Evolutionary conservation across 2,797 vertebrate species (phyloP), one percentile per base, ranked within the genome.

Genomic region (Gobio occitaniae): DNA sequence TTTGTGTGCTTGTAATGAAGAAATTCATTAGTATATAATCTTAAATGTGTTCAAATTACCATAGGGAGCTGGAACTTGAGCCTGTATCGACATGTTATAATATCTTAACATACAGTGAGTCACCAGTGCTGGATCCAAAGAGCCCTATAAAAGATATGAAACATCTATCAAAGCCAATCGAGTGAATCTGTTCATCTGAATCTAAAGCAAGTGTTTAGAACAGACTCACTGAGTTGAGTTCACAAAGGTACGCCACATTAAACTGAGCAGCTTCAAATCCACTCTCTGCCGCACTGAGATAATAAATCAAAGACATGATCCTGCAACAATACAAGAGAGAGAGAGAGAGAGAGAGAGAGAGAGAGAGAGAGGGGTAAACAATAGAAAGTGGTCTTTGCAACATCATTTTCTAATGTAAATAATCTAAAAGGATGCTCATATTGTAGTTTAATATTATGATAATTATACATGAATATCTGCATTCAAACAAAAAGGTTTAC

Each of bases 181-280:
- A 63, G 41, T 50, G 54, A 44, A 72, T 29, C 16, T 41, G 32
- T 74, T 74, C 11, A 63, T 61, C 36, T 80, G 47, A 41, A 29
- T 66, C 29, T 52, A 72, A 44, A 79, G 56, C 16, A 52, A 50
- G 56, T 44, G 41, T 52, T 65, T 19, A 63, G 56, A 50, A 78
- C n/a, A 21, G 79, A 91, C 95, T 94, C 90, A 96, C 96, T 4
- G 71, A 17, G 82, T 94, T 92, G 54, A 94, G 91, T 59, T 96
- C 94, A 83, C 95, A 96, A n/a, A 96, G 83, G 89, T 93, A 95
- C 0, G 94, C 96, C 19, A 90, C 89, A 41, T 96, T 96, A 88
- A 96, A 96, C 71, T 96, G 95, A 19, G 95, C 95, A 0, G 90
- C 87, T 19, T 93, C 90, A 19, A 93, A 95, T 11, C 96, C 96